Conservation (phyloP, 2,113 vertebrate genomes). For the Regulus satrapa region DNA sequence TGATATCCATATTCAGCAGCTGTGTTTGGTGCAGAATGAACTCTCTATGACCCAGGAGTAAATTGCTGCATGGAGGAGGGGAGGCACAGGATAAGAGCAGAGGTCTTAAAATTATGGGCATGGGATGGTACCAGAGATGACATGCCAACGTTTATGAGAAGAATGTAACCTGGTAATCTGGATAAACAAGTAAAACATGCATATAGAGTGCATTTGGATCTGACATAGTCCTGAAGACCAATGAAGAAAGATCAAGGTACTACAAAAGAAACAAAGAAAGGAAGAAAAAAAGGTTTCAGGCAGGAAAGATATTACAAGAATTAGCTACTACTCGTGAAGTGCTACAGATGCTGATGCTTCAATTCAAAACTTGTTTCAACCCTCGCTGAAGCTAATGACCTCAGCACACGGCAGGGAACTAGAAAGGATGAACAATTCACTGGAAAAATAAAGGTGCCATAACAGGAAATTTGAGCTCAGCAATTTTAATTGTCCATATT, state of each 20-base stretch:
- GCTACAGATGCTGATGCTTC: neutral
- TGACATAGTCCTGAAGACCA: neutral
- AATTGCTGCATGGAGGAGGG: neutral
- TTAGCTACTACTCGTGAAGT: neutral
- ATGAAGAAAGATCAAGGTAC: neutral
- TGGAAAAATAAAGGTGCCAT: neutral
- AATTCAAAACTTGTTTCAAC: neutral
- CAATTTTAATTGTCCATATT: neutral
- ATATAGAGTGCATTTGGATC: neutral
- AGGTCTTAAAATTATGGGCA: neutral
- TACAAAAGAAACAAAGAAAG: neutral
- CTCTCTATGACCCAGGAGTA: neutral
- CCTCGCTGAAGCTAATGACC: neutral
- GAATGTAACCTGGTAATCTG: neutral
- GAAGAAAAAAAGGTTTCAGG: accelerated
- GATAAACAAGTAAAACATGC: neutral
- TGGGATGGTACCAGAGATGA: neutral
- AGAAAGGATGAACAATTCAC: neutral
- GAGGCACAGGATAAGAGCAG: neutral
- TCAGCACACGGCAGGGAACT: neutral
- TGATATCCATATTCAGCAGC: neutral
- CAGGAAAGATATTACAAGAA: neutral
- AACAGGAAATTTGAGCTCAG: neutral
- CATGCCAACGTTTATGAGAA: neutral
- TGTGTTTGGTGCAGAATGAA: neutral